Evolutionary conservation across 2,888 invertebrate species (phyloP), one percentile per base, ranked within the genome.

Genomic region (Xanthia togata): DNA sequence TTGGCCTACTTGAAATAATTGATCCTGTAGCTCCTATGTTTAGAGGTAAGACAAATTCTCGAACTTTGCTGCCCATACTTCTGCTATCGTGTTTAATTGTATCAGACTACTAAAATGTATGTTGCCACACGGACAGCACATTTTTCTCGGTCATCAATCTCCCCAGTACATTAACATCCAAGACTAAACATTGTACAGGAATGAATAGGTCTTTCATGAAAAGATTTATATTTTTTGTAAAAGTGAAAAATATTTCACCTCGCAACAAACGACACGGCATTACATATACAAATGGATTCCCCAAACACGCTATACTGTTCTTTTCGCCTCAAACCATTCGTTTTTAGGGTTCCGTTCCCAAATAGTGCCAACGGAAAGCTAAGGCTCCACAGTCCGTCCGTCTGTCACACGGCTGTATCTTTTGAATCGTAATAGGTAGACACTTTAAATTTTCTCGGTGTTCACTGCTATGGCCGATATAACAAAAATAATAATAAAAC

Each of bases 251-350:
- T 53, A 11, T 9, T 23, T 47, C 20, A 31, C 3, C 12, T 69
- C n/a, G 63, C 14, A 35, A 79, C 26, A 17, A 68, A 62, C 26
- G 17, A 23, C 23, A 35, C 20, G 31, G 74, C 26, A 70, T 64
- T 50, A 72, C 12, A 53, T 62, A 60, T 5, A 65, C 14, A 6
- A 82, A 41, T 50, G 31, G 35, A 20, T 38, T 26, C 23, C 59
- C 17, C 53, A 31, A 31, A 31, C 31, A 74, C 67, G 53, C 41
- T 63, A 9, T 73, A 12, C 47, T 47, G 57, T 59, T 70, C 57
- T 60, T 70, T 79, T 59, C 44, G 20, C 44, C 2, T 31, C 31
- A n/a, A 62, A 68, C 20, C 59, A 82, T 67, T 63, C n/a, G 23
- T 31, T 59, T 59, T 59, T 59, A 31, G 17, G 26, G 26, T 31